Percentiles rank a stretch among this genome's conserved stretches.
Conservation (phyloP, 2,113 vertebrate genomes). For the Syrmaticus mikado region DNA sequence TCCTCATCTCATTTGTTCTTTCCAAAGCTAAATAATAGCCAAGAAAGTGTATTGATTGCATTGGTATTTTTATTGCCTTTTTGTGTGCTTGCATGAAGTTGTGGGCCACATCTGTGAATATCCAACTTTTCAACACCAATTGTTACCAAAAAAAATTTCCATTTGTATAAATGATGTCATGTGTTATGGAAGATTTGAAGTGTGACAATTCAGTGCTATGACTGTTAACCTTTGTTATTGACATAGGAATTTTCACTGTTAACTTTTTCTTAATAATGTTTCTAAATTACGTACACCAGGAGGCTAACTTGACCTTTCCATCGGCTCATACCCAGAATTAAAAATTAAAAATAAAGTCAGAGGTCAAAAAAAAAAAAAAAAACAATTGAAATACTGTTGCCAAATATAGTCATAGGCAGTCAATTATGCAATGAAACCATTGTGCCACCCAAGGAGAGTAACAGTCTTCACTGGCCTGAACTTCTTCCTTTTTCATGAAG, state of each 20-base stretch:
- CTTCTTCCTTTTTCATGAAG: neutral
- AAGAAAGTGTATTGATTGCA: constrained; percentile 23
- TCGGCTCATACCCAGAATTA: constrained; percentile 27
- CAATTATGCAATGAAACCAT: constrained; percentile 62
- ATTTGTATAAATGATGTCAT: constrained; percentile 73
- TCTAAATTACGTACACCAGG: neutral
- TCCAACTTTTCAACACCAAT: constrained; percentile 76
- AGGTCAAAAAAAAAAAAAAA: constrained; percentile 23
- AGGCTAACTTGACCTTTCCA: constrained; percentile 26
- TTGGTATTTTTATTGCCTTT: constrained; percentile 56
- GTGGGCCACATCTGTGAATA: constrained; percentile 74
- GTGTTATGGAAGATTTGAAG: constrained; percentile 76
- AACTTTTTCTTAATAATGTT: constrained; percentile 14
- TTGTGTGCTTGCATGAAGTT: constrained; percentile 67
- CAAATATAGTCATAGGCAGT: constrained; percentile 64
- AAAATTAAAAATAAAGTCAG: constrained; percentile 40
- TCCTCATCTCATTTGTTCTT: neutral
- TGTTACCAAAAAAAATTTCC: constrained; percentile 76
- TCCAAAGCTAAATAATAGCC: neutral
- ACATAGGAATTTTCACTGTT: constrained; percentile 28
- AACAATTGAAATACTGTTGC: constrained; percentile 62
- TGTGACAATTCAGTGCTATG: constrained; percentile 33
- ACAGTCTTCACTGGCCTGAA: constrained; percentile 13
- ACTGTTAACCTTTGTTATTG: constrained; percentile 44
- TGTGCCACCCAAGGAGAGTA: constrained; percentile 48